Evolutionary conservation across 2,797 vertebrate species (phyloP).

Genomic region (Enteromius paludinosus): DNA sequence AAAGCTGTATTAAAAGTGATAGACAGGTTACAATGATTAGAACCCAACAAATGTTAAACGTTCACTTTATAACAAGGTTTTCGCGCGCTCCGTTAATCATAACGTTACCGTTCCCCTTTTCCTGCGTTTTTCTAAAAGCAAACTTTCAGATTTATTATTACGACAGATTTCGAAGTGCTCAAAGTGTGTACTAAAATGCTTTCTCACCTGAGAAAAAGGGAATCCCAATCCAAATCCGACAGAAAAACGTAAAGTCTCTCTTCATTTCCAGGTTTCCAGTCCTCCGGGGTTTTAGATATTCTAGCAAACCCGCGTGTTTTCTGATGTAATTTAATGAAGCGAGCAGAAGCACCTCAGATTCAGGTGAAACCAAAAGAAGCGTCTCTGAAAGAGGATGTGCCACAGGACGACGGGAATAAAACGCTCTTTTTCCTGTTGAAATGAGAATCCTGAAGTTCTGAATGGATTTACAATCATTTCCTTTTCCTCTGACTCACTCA

Average conservation of each 20-base stretch:
- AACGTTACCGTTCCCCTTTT: not conserved
- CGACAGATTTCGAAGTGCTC: not conserved
- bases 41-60: not conserved
- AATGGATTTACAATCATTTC: slow-evolving; percentile 84
- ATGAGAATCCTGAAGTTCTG: slow-evolving; percentile 77
- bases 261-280: slow-evolving; percentile 84
- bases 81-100: slow-evolving; percentile 3
- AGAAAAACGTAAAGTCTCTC: slow-evolving; percentile 79
- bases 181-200: slow-evolving; percentile 10
- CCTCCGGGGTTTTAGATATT: slow-evolving; percentile 63
- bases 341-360: slow-evolving; percentile 49
- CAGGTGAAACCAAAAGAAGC: slow-evolving; percentile 69
- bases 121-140: not conserved
- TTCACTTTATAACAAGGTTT: not conserved
- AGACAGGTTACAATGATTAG: not conserved
- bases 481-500: slow-evolving; percentile 76
- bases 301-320: slow-evolving; percentile 45
- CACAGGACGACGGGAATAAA: slow-evolving; percentile 60
- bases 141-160: no score
- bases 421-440: slow-evolving; percentile 63
- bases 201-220: slow-evolving; percentile 79
- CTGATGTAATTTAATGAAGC: slow-evolving; percentile 49
- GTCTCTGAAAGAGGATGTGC: slow-evolving; percentile 61
- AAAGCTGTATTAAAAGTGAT: not conserved
- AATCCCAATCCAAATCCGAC: slow-evolving; percentile 83